Percentiles rank a stretch among this genome's conserved stretches.
Evolutionary conservation across 2,797 vertebrate species (phyloP).

Genomic region (Anguilla pacifica): DNA sequence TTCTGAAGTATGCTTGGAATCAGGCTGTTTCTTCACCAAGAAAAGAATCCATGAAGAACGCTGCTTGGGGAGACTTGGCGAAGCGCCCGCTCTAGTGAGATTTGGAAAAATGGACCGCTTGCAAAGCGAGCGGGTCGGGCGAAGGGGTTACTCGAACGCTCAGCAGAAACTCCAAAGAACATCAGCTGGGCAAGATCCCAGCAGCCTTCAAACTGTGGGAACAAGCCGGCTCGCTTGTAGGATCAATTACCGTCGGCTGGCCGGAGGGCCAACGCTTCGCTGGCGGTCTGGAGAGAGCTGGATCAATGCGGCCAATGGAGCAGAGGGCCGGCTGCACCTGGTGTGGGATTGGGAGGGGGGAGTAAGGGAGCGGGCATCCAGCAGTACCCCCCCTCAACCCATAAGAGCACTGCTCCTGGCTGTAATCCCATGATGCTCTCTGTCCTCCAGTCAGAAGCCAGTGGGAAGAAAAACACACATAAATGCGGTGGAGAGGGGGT

Average conservation of each 20-base stretch:
- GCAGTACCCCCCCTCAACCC: background rate
- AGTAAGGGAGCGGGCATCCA: background rate
- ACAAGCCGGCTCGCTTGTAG: slow-evolving; percentile 58
- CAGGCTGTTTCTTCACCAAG: slow-evolving; percentile 19
- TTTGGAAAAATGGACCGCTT: slow-evolving; percentile 32
- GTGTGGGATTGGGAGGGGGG: background rate
- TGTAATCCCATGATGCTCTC: slow-evolving; percentile 34
- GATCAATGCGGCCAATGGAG: slow-evolving; percentile 69
- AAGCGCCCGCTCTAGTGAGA: slow-evolving; percentile 17
- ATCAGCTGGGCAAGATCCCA: slow-evolving; percentile 43
- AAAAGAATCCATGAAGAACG: background rate
- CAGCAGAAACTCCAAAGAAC: slow-evolving; percentile 30
- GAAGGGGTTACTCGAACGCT: background rate
- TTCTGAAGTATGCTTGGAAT: slow-evolving; percentile 44
- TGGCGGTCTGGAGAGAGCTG: slow-evolving; percentile 60
- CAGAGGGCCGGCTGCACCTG: background rate
- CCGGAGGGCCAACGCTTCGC: slow-evolving; percentile 69
- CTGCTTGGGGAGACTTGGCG: slow-evolving; percentile 26
- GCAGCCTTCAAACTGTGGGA: slow-evolving; percentile 57
- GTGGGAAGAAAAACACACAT: background rate
- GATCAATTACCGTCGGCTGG: slow-evolving; percentile 75
- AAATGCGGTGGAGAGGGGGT: background rate
- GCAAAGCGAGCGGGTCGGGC: slow-evolving; percentile 30
- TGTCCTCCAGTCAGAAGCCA: background rate
- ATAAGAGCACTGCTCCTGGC: slow-evolving; percentile 26